Evolutionary conservation across 2,888 invertebrate genomes (phyloP), one percentile per base, ranked within the genome.

Genomic region (Drosophila stalkeri): DNA sequence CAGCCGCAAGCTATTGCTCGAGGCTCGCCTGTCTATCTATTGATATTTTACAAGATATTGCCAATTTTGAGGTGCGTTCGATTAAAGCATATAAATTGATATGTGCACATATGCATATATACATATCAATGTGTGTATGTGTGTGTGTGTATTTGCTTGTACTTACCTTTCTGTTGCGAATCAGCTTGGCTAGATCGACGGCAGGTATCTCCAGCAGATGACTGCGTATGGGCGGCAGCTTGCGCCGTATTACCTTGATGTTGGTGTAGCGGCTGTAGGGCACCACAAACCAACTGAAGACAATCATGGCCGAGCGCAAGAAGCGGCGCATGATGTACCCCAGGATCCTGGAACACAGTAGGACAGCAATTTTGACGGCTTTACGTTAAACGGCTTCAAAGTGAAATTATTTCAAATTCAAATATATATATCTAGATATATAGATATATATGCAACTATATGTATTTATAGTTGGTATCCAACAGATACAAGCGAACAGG

Each of bases 131-230:
- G 2, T 14, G 16, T 35, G 0, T 16, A 0, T 23, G 7, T 23
- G n/a, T 41, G 12, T 55, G n/a, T 39, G 12, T 37, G 23, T 39
- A 4, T 16, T 9, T 27, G n/a, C 33, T n/a, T 20, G 57, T 41
- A 92, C 92, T 92, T 66, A 96, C 96, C 95, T 96, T 94, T 94
- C 93, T 94, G 57, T 93, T 95, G 90, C 97, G 94, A 88, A 97
- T 97, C 94, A 95, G 95, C 83, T 94, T 94, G 7, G 97, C 95
- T 69, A 97, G 92, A 67, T 94, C 94, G 16, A 95, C 95, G 47
- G 96, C 97, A 70, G 96, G 95, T 86, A 95, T 94, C 89, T 95
- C 94, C 56, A 97, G 94, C 76, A 97, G 90, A 27, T 95, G 94
- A 91, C 96, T 95, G 44, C 93, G 93, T 12, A 97, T 95, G 3